Evolutionary conservation across 2,888 invertebrate genomes (phyloP), one percentile per base, ranked within the genome.

Genomic region (Chaitophorus viminalis): DNA sequence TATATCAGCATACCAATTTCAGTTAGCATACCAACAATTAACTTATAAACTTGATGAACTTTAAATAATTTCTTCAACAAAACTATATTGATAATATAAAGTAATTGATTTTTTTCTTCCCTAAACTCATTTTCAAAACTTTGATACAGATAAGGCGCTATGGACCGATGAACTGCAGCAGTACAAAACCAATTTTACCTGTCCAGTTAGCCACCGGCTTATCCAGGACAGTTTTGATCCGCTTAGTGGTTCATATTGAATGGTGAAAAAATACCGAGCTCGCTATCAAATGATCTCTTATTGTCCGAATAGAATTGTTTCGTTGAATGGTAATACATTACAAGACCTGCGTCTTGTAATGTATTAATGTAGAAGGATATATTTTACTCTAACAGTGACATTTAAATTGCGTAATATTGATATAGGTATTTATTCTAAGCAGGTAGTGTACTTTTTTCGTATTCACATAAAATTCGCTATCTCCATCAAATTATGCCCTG

Each of bases 111-210:
- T 60, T 21, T 60, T 60, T 60, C 25, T 60, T 25, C 25, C 60
- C 54, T 31, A 39, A 79, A 18, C 39, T 68, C 11, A 11, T 46
- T 81, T 81, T 70, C 21, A 68, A 21, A 68, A 46, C 29, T 81
- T 68, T 68, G 39, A 81, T 46, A 21, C 46, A 29, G 46, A 39
- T 68, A 68, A 68, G 36, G 4, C 14, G 29, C 21, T 65, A 68
- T 21, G 21, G 3, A 25, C 39, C 21, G 21, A 68, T 68, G 11
- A 17, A 68, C 21, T n/a, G 21, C 46, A 81, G 21, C 68, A 81
- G 21, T 46, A 81, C 39, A 68, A 81, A 81, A 68, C 29, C 68
- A 29, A 81, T 68, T 68, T 68, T 46, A 39, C 39, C 68, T 81
- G 39, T 68, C 46, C 29, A 31, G 25, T 6, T 31, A 21, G 39